These are phyloP conservation scores for Tetrao urogallus DNA, from an alignment of 2,113 vertebrate genomes.

Conservation along the genomic window DNA sequence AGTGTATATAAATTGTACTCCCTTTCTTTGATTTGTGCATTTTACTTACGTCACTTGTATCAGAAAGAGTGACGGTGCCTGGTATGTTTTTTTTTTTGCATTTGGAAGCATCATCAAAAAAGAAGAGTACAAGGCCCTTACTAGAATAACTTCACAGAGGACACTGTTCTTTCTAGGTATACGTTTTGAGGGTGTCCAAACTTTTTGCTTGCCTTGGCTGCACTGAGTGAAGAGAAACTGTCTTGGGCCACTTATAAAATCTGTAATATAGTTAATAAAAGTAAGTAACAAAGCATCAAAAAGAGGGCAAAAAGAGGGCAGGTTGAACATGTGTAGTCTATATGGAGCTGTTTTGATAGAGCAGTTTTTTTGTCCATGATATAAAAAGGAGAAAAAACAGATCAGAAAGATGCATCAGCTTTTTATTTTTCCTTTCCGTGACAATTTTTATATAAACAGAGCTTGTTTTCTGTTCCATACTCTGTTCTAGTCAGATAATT, in stretches of 20 bases:
- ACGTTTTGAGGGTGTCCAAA: background rate
- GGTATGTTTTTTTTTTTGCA: background rate
- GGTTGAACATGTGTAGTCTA: background rate
- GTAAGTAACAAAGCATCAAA: background rate
- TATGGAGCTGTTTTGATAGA: background rate
- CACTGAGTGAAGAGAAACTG: too few species aligned
- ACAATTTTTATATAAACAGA: background rate
- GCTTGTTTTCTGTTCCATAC: background rate
- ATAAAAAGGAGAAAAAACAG: background rate
- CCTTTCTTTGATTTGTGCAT: background rate
- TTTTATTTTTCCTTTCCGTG: background rate
- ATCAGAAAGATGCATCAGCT: background rate
- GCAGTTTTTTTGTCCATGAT: background rate
- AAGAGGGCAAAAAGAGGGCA: background rate
- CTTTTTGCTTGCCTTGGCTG: background rate
- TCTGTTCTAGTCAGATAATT: background rate
- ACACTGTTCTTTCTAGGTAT: background rate
- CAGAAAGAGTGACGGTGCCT: fast-evolving
- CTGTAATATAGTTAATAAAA: background rate
- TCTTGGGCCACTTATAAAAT: too few species aligned
- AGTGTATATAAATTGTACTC: background rate
- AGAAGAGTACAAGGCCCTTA: background rate
- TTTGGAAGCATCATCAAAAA: background rate
- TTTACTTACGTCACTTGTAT: background rate
- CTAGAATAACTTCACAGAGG: background rate